Conservation (phyloP, 2,888 invertebrate species). For the Deilephila elpenor region DNA sequence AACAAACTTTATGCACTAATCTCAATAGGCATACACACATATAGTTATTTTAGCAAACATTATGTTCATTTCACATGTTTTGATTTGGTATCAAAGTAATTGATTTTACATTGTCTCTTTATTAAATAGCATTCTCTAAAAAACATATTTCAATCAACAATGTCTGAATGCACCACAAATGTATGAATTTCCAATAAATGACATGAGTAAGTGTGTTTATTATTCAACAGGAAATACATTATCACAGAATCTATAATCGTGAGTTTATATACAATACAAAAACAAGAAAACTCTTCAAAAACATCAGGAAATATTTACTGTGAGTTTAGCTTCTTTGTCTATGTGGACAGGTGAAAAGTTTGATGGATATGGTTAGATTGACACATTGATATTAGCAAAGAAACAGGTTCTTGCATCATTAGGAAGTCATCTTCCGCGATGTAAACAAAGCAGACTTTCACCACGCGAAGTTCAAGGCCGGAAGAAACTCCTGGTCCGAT, state of each 20-base stretch:
- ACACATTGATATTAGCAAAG: conserved; percentile 23
- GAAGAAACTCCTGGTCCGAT: not conserved
- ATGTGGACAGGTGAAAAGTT: not conserved
- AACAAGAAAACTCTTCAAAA: not conserved
- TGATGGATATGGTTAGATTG: too few relatives aligned
- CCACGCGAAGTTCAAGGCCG: conserved; percentile 63
- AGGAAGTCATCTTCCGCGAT: conserved; percentile 44
- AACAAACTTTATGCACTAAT: too few relatives aligned
- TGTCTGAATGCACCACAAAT: conserved; percentile 1
- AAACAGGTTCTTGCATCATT: conserved; percentile 45
- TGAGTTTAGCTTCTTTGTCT: not conserved
- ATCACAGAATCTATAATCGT: not conserved
- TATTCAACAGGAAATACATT: conserved; percentile 12
- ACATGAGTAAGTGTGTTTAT: not conserved
- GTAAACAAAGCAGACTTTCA: conserved; percentile 62
- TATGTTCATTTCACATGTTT: too few relatives aligned
- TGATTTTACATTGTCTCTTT: too few relatives aligned
- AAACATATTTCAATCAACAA: not conserved
- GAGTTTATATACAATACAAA: not conserved
- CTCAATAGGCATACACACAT: too few relatives aligned
- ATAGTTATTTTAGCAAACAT: too few relatives aligned
- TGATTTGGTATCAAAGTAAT: too few relatives aligned
- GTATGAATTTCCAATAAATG: not conserved
- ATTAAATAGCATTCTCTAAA: not conserved
- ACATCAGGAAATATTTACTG: not conserved